A percentile compares a stretch with the other conserved stretches of the same genome.
These are phyloP conservation scores for Okapia johnstoni DNA, from an alignment of 2,113 vertebrate genomes.

Conservation along the genomic window DNA sequence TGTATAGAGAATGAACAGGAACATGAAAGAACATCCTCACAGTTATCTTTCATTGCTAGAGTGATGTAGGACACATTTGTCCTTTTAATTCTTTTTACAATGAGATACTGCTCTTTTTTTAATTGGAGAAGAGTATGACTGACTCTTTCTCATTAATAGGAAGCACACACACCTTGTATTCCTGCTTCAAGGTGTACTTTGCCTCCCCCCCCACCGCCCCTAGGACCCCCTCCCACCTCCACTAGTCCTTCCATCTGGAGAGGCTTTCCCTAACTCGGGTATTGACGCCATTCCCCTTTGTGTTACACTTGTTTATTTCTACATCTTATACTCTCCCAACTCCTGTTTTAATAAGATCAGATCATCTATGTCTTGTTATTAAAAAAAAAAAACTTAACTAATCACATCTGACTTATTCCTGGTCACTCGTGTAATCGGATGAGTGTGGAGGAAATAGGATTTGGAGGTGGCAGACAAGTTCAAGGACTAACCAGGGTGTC, in stretches of 20 bases:
- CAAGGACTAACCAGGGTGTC: conserved; percentile 48
- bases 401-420: conserved; percentile 69
- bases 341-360: conserved; percentile 52
- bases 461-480: conserved; percentile 60
- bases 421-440: conserved; percentile 68
- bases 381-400: conserved; percentile 27
- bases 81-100: background rate
- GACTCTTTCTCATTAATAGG: background rate
- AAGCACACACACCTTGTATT: background rate
- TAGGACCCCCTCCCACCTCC: accelerated
- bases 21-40: background rate
- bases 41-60: background rate
- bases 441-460: conserved; percentile 51
- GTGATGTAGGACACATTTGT: background rate
- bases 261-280: accelerated
- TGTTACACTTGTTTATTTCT: background rate
- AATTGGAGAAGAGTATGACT: background rate
- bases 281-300: background rate
- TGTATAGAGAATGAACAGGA: background rate
- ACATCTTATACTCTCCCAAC: background rate
- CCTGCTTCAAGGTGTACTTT: background rate
- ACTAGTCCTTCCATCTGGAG: accelerated
- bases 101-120: background rate
- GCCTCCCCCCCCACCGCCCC: accelerated
- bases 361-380: conserved; percentile 43